phyloP scores from a whole-genome alignment of 2,888 invertebrate species.

The Nysson spinosus region DNA sequence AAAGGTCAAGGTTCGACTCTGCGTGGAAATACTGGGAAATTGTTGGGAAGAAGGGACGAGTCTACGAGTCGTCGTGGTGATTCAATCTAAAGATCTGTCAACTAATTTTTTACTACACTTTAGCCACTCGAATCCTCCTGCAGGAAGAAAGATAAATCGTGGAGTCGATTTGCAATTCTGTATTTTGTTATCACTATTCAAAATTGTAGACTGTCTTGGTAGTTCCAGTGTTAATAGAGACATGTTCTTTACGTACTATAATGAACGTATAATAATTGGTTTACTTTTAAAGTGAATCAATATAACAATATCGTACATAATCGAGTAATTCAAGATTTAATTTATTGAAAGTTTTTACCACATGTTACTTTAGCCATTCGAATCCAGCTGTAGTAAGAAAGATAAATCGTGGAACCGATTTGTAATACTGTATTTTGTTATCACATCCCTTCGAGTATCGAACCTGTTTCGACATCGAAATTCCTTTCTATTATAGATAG shows the following conservation, averaged over 20 bases:
- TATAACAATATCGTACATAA: too few relatives aligned
- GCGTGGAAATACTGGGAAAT: neutral
- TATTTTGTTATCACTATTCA: neutral
- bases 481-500: neutral
- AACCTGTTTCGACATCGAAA: neutral
- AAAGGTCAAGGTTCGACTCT: slow-evolving; percentile 3
- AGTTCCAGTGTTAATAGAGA: too few relatives aligned
- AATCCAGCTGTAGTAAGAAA: neutral
- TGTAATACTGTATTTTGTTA: neutral
- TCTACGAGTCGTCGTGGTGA: neutral
- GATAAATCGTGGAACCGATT: slow-evolving; percentile 3
- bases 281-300: too few relatives aligned
- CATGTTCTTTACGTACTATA: too few relatives aligned
- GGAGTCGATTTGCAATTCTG: neutral
- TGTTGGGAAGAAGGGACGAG: neutral
- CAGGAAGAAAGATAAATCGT: neutral
- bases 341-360: slow-evolving; percentile 18
- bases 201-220: too few relatives aligned
- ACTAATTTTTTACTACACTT: slow-evolving; percentile 12
- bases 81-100: neutral
- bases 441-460: neutral
- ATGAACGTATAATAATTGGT: too few relatives aligned
- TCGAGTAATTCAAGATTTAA: too few relatives aligned
- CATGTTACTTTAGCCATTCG: neutral
- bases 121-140: neutral